Percentiles rank a stretch among this genome's conserved stretches.
Evolutionary conservation across 2,888 invertebrate genomes (phyloP).

Genomic region (Andrena hattorfiana): DNA sequence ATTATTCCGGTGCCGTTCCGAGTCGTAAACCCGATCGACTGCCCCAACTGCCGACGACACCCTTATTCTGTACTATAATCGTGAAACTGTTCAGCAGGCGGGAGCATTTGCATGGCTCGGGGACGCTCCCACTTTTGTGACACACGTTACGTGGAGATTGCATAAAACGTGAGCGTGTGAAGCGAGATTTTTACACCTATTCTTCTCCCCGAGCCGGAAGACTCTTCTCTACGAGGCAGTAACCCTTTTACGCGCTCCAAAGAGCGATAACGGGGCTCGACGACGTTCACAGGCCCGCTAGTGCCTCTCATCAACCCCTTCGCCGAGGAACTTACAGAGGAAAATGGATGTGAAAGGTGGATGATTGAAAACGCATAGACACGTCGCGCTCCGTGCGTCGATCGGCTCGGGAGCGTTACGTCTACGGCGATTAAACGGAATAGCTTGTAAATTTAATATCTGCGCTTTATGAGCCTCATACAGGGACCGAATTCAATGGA

Average conservation of each 20-base stretch:
- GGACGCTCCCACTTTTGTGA: not conserved
- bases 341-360: not conserved
- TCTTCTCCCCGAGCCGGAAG: not conserved
- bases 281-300: not conserved
- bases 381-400: not conserved
- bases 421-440: slow-evolving; percentile 43
- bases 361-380: slow-evolving; percentile 20
- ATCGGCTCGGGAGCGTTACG: not conserved
- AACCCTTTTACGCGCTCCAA: slow-evolving; percentile 46
- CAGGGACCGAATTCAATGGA: slow-evolving; percentile 42
- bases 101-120: not conserved
- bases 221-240: slow-evolving; percentile 32
- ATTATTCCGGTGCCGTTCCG: no score
- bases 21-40: no score
- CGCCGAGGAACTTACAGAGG: not conserved
- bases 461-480: slow-evolving; percentile 34
- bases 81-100: not conserved
- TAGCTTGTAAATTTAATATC: slow-evolving; percentile 58
- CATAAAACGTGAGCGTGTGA: not conserved
- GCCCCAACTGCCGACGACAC: no score
- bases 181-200: slow-evolving; percentile 35
- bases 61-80: not conserved
- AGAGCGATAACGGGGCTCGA: slow-evolving; percentile 21
- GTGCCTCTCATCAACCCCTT: not conserved
- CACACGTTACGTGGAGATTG: slow-evolving; percentile 10